Base-by-base conservation (phyloP, 2,113 vertebrate species). In the Camelus dromedarius region DNA sequence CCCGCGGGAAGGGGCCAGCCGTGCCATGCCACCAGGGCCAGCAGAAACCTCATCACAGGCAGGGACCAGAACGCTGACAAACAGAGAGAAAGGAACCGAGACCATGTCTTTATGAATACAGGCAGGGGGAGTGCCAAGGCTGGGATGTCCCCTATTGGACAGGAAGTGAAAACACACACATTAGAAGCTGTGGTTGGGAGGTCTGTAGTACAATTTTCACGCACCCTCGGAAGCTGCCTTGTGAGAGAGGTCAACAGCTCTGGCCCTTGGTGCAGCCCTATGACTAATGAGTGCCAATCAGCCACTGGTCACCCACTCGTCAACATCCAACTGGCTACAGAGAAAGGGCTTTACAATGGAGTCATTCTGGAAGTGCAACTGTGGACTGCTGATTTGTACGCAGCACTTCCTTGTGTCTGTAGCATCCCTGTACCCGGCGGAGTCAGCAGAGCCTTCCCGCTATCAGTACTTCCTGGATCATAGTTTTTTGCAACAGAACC, bases 81-180 rank as follows among this genome's bases (percentile, higher is more conserved):
- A 30, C 1, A 26, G 20, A 46, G 28, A 52, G 7, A 30, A 15
- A n/a, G 46, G 28, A 35, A 22, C 22, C 0, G 2, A 50, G 16
- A 15, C 5, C 7, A 5, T 0, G 4, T 15, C 30, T 86, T 89
- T 28, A 30, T 5, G 48, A 22, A 42, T 2, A 14, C 0, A 5
- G 2, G 0, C 24, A 3, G 42, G 10, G 6, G 1, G 3, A 42
- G 28, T 2, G n/a, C 38, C 22, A 2, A 1, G 35, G 22, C 9
- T 67, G 48, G 77, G 12, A 66, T 0, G 1, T 2, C 22, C 16
- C 48, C 48, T 4, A 11, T 0, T 16, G 58, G 35, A 66, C 30
- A 6, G 22, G 67, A 77, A 76, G 46, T 42, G n/a, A 3, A 67
- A 56, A 56, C 22, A 46, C n/a, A 6, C 3, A 20, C 2, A 5